phyloP scores from a whole-genome alignment of 2,113 vertebrate genomes.

The Mystacornis crossleyi region DNA sequence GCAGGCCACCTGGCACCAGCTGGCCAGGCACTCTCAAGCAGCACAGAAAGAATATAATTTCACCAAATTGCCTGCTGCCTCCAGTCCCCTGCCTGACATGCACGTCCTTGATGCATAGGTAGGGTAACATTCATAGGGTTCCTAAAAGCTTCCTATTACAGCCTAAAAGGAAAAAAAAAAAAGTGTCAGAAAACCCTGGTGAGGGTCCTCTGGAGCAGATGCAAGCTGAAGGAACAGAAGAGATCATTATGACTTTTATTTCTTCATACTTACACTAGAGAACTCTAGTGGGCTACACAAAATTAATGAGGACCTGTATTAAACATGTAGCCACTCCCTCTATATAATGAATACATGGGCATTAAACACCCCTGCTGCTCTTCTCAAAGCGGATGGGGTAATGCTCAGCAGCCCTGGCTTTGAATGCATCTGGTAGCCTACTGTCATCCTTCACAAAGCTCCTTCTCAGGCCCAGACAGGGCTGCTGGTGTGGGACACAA shows the following conservation, averaged over 20 bases:
- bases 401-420: not conserved
- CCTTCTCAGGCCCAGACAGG: not conserved
- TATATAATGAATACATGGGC: not conserved
- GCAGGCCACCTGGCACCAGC: not conserved
- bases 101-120: not conserved
- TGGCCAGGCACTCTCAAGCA: not conserved
- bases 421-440: conserved; percentile 19
- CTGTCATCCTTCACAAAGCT: conserved; percentile 16
- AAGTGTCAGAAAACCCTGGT: not conserved
- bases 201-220: not conserved
- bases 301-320: conserved; percentile 8
- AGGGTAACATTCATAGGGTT: not conserved
- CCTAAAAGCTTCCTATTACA: not conserved
- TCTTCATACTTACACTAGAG: not conserved
- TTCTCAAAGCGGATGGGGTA: conserved; percentile 12
- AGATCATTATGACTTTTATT: not conserved
- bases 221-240: not conserved
- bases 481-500: not conserved
- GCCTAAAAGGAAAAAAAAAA: not conserved
- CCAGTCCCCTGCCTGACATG: not conserved
- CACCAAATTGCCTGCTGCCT: not conserved
- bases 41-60: not conserved
- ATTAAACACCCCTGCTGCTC: not conserved
- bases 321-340: not conserved
- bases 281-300: not conserved